Base-by-base conservation (phyloP, 2,113 vertebrate genomes). In the Hymenochirus boettgeri region DNA sequence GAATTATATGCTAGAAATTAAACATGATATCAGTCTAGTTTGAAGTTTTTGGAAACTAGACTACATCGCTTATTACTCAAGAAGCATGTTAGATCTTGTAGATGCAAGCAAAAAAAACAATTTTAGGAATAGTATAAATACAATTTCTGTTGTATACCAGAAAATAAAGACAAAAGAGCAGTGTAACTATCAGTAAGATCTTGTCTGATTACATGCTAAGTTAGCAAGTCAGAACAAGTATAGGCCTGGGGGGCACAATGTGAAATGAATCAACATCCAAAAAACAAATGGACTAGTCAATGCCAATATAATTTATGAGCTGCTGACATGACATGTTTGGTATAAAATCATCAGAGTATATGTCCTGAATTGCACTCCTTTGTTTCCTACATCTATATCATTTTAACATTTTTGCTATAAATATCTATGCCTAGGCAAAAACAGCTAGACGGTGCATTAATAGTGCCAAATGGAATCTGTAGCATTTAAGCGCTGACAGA, bases 191-290 rank as follows among this genome's bases (percentile, higher is more conserved):
- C 13, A 29, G 24, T 25, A 21, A n/a, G 26, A 35, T 13, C 33
- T 35, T 24, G 31, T 46, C n/a, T 13, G 45, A 19, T 18, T 9
- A 46, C 39, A 10, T 12, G 11, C 24, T 13, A 22, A 59, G 7
- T 19, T 27, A 1, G 9, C 10, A 21, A 19, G 22, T 35, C 4
- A 23, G 37, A 48, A 62, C 23, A 58, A 12, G 46, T 22, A 1
- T 7, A 23, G 54, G 5, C 27, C 57, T 7, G 1, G 13, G n/a
- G 2, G 8, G 56, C 46, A 7, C 4, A 51, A 50, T 56, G 55
- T 67, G 17, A 59, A 39, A 51, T 42, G 22, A 67, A 57, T 56
- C 45, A 56, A 2, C 18, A 13, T 50, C 29, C 53, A 13, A 18
- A 10, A 18, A 57, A 37, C 9, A 26, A 29, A 67, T 25, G n/a